phyloP scores from a whole-genome alignment of 2,888 invertebrate species.

The Hedychridium roseum region DNA sequence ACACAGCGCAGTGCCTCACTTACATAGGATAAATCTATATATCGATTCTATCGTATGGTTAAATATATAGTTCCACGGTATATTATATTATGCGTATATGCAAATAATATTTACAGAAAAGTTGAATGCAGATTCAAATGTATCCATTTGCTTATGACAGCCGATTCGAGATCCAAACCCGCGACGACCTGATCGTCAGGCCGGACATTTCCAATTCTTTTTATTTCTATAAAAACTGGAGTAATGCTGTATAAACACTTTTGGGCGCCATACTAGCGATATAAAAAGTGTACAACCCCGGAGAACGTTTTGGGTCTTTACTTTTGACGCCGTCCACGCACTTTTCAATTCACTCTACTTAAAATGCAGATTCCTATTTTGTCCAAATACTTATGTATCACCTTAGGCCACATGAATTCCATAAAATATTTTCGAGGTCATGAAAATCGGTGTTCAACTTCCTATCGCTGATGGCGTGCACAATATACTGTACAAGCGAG shows the following conservation, averaged over 20 bases:
- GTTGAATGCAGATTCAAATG: constrained; percentile 25
- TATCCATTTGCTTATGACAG: constrained; percentile 18
- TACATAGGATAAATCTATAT: constrained; percentile 31
- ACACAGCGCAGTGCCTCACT: constrained; percentile 32
- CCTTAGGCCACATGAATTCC: constrained; percentile 38
- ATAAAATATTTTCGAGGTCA: constrained; percentile 20
- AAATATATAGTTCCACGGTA: constrained; percentile 41
- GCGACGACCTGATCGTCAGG: constrained; percentile 18
- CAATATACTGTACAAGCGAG: constrained; percentile 17
- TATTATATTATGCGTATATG: constrained; percentile 51
- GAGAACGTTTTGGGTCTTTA: constrained; percentile 33
- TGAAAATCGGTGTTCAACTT: constrained; percentile 6
- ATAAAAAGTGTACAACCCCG: constrained; percentile 32
- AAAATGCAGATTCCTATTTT: constrained; percentile 22
- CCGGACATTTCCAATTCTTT: constrained; percentile 22
- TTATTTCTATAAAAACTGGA: constrained; percentile 34
- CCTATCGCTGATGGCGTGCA: constrained; percentile 1
- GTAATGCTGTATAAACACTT: constrained; percentile 40
- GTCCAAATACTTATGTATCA: constrained; percentile 36
- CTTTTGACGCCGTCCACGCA: background rate
- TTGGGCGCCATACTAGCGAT: constrained; percentile 34
- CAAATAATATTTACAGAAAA: constrained; percentile 38
- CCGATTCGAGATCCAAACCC: constrained; percentile 12
- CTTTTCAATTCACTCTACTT: constrained; percentile 18
- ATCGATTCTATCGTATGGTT: constrained; percentile 43